Evolutionary conservation across 2,113 vertebrate species (phyloP).

Genomic region (Dromas ardeola): DNA sequence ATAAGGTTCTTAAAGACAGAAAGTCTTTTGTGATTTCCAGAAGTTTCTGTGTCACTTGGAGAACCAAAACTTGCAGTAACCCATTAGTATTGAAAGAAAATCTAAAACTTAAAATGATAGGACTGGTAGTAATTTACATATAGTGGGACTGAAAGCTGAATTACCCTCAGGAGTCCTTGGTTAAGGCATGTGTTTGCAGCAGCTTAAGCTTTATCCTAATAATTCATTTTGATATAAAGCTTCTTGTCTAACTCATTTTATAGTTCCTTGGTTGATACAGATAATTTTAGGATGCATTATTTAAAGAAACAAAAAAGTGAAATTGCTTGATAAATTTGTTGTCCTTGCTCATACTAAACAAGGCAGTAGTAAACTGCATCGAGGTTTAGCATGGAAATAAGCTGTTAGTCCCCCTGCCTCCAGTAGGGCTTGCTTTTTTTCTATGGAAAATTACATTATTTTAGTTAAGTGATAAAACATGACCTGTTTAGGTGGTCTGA

Average conservation of each 20-base stretch:
- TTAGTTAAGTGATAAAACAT: neutral
- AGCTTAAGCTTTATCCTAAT: neutral
- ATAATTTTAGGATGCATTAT: neutral
- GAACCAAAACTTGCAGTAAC: neutral
- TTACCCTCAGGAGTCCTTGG: neutral
- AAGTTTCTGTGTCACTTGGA: neutral
- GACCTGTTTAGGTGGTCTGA: neutral
- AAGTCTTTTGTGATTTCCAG: neutral
- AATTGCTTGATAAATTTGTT: neutral
- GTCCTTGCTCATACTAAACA: neutral
- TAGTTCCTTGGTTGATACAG: neutral
- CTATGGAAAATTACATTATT: neutral
- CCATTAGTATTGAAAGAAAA: neutral
- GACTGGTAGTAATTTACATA: neutral
- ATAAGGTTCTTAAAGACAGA: neutral
- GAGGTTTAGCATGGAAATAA: neutral
- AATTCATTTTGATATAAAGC: neutral
- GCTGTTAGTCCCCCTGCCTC: neutral
- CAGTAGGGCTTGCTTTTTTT: neutral
- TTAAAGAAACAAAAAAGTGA: neutral
- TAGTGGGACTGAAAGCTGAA: neutral
- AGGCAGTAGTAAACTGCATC: neutral
- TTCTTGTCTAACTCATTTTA: neutral
- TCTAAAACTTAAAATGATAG: neutral
- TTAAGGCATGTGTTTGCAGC: neutral